Conservation (phyloP, 1,140 invertebrate species). For the Alviniconcha marisindica region DNA sequence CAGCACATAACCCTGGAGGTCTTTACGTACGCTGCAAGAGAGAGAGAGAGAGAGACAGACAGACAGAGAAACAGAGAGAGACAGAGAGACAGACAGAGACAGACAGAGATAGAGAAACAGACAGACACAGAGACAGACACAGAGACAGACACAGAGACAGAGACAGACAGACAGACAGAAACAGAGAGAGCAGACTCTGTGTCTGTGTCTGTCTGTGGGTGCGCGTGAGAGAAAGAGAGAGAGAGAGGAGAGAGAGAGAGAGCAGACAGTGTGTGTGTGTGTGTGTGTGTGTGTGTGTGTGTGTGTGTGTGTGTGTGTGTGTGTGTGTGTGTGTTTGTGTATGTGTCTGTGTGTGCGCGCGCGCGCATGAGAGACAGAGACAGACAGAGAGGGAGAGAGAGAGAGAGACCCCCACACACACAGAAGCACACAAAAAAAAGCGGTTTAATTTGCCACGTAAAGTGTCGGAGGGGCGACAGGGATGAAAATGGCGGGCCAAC, state of each 20-base stretch:
- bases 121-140: too few relatives aligned
- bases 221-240: background rate
- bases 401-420: background rate
- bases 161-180: background rate
- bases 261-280: background rate
- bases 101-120: background rate
- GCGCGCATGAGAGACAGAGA: background rate
- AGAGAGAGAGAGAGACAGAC: too few relatives aligned
- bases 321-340: background rate
- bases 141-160: too few relatives aligned
- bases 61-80: background rate
- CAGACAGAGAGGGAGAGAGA: background rate
- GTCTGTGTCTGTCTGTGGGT: background rate
- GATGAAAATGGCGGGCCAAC: background rate
- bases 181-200: background rate
- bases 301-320: background rate
- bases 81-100: background rate
- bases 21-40: too few relatives aligned
- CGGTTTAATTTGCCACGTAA: slow-evolving; percentile 18
- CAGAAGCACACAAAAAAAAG: background rate
- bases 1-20: too few relatives aligned
- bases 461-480: background rate
- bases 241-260: background rate
- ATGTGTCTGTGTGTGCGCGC: background rate
- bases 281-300: background rate